Percentiles rank a stretch among this genome's conserved stretches.
Conservation (phyloP, 2,797 vertebrate species). For the Echeneis naucrates region DNA sequence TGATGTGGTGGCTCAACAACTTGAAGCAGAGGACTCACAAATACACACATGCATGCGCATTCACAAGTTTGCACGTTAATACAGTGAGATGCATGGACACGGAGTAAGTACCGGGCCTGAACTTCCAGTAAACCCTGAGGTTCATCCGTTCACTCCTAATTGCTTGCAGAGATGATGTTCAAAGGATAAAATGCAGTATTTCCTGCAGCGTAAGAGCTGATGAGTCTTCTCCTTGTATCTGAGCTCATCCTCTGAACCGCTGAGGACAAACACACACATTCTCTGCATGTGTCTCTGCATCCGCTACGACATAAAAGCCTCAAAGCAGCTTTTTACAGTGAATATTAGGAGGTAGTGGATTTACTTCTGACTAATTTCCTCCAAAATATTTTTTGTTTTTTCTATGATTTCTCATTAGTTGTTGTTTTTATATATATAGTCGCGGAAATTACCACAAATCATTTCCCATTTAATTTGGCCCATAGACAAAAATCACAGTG, state of each 20-base stretch:
- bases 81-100: neutral
- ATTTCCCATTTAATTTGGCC: constrained; percentile 2
- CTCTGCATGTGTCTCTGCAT: constrained; percentile 38
- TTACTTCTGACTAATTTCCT: constrained; percentile 9
- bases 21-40: constrained; percentile 17
- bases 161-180: constrained; percentile 56
- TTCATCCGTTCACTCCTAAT: constrained; percentile 40
- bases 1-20: constrained; percentile 32
- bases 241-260: constrained; percentile 43
- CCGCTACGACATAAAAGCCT: constrained; percentile 21
- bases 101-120: constrained; percentile 4
- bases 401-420: neutral
- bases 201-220: constrained; percentile 20
- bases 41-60: neutral
- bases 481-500: neutral
- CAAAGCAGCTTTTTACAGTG: constrained; percentile 32
- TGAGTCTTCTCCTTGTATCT: constrained; percentile 28
- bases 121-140: constrained; percentile 33
- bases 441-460: constrained; percentile 1
- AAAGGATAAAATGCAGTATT: constrained; percentile 48
- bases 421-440: neutral
- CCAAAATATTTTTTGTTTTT: neutral
- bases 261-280: constrained; percentile 49
- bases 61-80: neutral
- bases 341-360: constrained; percentile 6